phyloP scores from a whole-genome alignment of 2,797 vertebrate species.

The Odontamblyopus lacepedii region DNA sequence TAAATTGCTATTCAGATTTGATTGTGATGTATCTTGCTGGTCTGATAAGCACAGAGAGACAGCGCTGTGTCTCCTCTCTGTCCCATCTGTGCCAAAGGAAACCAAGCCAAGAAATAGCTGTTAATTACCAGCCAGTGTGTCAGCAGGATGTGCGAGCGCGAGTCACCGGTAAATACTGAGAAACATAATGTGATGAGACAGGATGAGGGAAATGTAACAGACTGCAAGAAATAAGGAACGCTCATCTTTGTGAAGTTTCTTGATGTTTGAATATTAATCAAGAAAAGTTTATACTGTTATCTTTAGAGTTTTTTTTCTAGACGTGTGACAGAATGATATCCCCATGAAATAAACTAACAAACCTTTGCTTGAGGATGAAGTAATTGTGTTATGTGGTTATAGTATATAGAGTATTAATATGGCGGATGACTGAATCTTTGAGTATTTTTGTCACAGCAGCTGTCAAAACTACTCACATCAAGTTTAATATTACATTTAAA shows the following conservation, averaged over 20 bases:
- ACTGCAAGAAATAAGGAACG: background rate
- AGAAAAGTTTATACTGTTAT: background rate
- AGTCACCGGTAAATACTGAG: background rate
- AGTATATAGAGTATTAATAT: too few species aligned
- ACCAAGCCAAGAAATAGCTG: slow-evolving; percentile 8
- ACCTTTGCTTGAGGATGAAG: too few species aligned
- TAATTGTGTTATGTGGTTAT: too few species aligned
- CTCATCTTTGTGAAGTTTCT: background rate
- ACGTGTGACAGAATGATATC: too few species aligned
- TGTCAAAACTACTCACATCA: too few species aligned
- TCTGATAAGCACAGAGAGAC: background rate
- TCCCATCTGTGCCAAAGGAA: background rate
- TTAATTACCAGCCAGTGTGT: slow-evolving; percentile 34
- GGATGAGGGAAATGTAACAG: background rate
- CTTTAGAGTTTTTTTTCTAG: too few species aligned
- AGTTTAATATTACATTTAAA: too few species aligned
- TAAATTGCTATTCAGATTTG: too few species aligned
- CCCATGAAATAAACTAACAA: too few species aligned
- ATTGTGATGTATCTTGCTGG: too few species aligned
- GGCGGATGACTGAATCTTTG: too few species aligned
- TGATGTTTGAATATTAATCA: background rate
- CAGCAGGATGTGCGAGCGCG: background rate
- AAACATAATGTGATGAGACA: background rate
- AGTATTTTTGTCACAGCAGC: too few species aligned
- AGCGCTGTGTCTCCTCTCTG: background rate